Evolutionary conservation across 2,888 invertebrate genomes (phyloP), one percentile per base, ranked within the genome.

Genomic region (Unio delphinus): DNA sequence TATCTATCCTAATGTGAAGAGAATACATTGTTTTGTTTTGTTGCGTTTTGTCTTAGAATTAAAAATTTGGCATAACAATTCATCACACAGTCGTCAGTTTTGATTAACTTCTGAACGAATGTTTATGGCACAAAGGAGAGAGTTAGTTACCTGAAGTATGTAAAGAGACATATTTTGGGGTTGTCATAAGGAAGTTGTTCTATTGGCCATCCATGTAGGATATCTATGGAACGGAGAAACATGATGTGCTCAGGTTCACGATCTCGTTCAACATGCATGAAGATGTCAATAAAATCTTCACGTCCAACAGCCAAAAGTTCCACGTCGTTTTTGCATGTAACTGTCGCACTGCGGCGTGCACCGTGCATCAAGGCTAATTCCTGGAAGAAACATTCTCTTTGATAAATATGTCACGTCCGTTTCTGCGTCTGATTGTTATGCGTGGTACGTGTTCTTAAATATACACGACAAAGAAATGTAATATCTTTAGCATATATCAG

Each of bases 231-330:
- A 20, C 87, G 74, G 54, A 90, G 82, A 74, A 87, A 90, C 11
- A 71, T 75, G 65, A 90, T 86, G 78, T 89, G 88, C 59, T 89
- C 88, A 0, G 89, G 89, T 67, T 88, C 89, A 34, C 73, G 73
- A 67, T 86, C 85, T 59, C 80, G 82, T 67, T 86, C 86, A 57
- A 85, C 78, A 59, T 86, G 86, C 89, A 89, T 89, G 76, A 89
- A 89, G 62, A 89, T 89, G 94, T 94, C 75, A 28, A 90, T 80
- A 72, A 88, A 90, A 94, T 96, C 81, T 92, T 96, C 90, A 15
- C 89, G 73, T 11, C 86, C 85, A 1, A 90, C 86, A 94, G 95
- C 66, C 93, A 95, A 68, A 94, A 97, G 90, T 69, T 88, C 88
- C 34, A 89, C 88, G 69, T 85, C 81, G 20, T 86, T 86, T 67